Base-by-base conservation (phyloP, 2,797 vertebrate species). In the Pantherophis alleghaniensis region DNA sequence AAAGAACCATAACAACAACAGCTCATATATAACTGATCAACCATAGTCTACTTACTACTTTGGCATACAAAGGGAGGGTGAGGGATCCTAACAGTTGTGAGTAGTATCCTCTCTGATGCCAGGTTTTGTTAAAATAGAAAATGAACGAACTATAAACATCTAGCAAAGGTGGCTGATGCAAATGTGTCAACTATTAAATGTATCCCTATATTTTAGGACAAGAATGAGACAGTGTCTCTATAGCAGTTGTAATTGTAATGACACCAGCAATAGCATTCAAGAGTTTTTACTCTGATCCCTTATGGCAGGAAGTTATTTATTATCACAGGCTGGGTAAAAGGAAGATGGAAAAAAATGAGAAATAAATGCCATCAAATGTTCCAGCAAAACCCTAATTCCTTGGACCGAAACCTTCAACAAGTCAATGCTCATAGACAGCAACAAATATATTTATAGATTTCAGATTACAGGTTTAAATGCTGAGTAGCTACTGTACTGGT, bases 121-220 rank as follows among this genome's bases (percentile, higher is more conserved):
- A 86, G 56, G 79, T 92, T 96, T 94, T 94, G 87, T 91, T 86
- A 94, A 95, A 96, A 95, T 5, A 20, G 90, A 95, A 95, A 95
- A 51, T 11, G 89, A 66, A 95, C 51, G 90, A 93, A 95, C 20
- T 20, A 86, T 92, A 90, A 94, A 94, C 95, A 94, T 88, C 86
- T 88, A 79, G 61, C 83, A 91, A 91, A 55, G 90, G 87, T 28
- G 42, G 4, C 4, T 4, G 89, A 95, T 93, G 83, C 87, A 95
- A 95, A 94, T 7, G 42, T 87, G 53, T 89, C 63, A 74, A 57
- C 57, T 93, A 83, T 87, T 92, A 91, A 90, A 91, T 13, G 24
- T 63, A 88, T 79, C 74, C 88, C 56, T 86, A 59, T 66, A 86
- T 94, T 96, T 95, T 92, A 86, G 79, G 60, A 83, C 0, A 0